Base-by-base conservation (phyloP, 2,113 vertebrate species). In the Anarhynchus alexandrinus region DNA sequence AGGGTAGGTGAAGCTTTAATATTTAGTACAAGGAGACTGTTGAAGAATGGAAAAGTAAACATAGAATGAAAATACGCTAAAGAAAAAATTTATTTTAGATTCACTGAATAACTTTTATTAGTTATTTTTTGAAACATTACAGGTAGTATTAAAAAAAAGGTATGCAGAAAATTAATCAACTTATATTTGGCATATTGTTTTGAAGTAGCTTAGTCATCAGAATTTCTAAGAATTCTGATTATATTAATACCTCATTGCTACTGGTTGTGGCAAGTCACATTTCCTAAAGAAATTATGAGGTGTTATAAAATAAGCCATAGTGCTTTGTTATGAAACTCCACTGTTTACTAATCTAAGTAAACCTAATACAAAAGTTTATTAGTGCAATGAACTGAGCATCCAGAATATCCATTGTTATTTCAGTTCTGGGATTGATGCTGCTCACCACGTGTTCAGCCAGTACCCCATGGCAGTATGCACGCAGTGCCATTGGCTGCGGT, bases 361-460 rank as follows among this genome's bases (percentile, higher is more conserved):
- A 79, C 79, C 34, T 92, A 45, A 86, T 79, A 18, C 20, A 57
- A 32, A 84, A 43, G 2, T 74, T 92, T 81, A 12, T 82, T 82
- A 71, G 47, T 49, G n/a, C n/a, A 55, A 61, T 58, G 61, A 94
- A 69, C 83, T 96, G 81, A 94, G 82, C 47, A 43, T 84, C 15
- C 25, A 30, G 85, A 94, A 54, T 91, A 82, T 30, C 58, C 55
- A 0, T 94, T 95, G 77, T 86, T 92, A 59, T 84, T 93, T 88
- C 90, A 89, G 77, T 94, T 96, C 52, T 92, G 76, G 86, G 83
- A 57, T 32, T 95, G 90, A 34, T 94, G n/a, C 79, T 78, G 72
- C 82, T 93, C 38, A 34, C 40, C 49, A 16, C 1, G 3, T 0
- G 3, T 45, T 81, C 94, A 84, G 64, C 72, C 1, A 9, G 67